Evolutionary conservation across 2,797 vertebrate genomes (phyloP).

Genomic region (Phylloscopus collybita): DNA sequence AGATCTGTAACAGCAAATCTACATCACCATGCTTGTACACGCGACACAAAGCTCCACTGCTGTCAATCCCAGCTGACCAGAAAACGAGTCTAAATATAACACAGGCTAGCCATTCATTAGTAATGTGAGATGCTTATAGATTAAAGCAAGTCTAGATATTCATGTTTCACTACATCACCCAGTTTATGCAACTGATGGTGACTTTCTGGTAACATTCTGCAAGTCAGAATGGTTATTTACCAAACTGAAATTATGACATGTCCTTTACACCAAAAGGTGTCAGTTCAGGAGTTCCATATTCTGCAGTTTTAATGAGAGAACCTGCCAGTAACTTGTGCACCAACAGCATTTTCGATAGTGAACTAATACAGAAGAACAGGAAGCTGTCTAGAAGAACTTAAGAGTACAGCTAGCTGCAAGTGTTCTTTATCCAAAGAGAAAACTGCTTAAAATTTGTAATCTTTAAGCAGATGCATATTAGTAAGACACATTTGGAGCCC

Average conservation of each 20-base stretch:
- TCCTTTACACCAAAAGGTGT: neutral
- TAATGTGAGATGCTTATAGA: neutral
- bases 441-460: neutral
- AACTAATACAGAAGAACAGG: neutral
- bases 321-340: neutral
- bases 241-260: neutral
- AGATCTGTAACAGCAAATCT: neutral
- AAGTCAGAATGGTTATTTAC: neutral
- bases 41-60: neutral
- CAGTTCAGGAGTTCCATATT: neutral
- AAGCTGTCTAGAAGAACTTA: neutral
- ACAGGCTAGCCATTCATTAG: neutral
- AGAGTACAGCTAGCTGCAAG: neutral
- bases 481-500: neutral
- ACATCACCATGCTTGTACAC: neutral
- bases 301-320: neutral
- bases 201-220: neutral
- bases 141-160: neutral
- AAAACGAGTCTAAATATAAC: neutral
- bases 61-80: neutral
- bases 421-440: neutral
- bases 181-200: neutral
- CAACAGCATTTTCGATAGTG: neutral
- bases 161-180: neutral
- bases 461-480: neutral